phyloP scores from a whole-genome alignment of 2,888 invertebrate species.

The Chrysolina oricalcia region DNA sequence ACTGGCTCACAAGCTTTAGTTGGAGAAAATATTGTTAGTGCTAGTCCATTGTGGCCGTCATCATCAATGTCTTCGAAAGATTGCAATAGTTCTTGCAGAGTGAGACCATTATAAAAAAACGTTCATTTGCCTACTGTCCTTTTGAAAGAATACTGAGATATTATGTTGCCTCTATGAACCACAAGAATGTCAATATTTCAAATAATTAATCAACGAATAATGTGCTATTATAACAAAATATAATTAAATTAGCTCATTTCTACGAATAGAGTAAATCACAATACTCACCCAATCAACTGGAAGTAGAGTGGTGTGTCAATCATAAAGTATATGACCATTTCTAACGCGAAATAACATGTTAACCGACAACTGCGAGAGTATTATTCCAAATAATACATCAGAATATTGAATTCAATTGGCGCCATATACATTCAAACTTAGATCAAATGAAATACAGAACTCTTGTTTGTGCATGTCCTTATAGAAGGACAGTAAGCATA shows the following conservation, averaged over 20 bases:
- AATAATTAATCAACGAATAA: too few relatives aligned
- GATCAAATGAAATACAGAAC: too few relatives aligned
- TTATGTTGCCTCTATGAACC: too few relatives aligned
- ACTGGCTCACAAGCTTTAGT: neutral
- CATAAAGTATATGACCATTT: neutral
- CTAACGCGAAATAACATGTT: slow-evolving; percentile 4
- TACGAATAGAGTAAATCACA: neutral
- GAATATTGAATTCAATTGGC: neutral
- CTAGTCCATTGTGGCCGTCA: neutral
- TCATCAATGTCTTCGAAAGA: neutral
- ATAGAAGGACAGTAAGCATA: too few relatives aligned
- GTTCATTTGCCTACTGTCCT: neutral
- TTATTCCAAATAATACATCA: neutral
- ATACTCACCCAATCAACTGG: neutral
- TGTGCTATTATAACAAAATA: neutral
- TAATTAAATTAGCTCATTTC: neutral
- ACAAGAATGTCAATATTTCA: too few relatives aligned
- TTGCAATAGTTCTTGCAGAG: neutral
- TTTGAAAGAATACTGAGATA: neutral
- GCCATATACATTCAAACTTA: too few relatives aligned
- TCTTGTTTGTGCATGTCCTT: too few relatives aligned
- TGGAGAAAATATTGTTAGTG: neutral
- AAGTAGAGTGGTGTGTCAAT: neutral
- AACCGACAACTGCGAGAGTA: neutral
- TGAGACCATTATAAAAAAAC: too few relatives aligned